Evolutionary conservation across 2,888 invertebrate species (phyloP), one percentile per base, ranked within the genome.

Genomic region (Laspeyria flexula): DNA sequence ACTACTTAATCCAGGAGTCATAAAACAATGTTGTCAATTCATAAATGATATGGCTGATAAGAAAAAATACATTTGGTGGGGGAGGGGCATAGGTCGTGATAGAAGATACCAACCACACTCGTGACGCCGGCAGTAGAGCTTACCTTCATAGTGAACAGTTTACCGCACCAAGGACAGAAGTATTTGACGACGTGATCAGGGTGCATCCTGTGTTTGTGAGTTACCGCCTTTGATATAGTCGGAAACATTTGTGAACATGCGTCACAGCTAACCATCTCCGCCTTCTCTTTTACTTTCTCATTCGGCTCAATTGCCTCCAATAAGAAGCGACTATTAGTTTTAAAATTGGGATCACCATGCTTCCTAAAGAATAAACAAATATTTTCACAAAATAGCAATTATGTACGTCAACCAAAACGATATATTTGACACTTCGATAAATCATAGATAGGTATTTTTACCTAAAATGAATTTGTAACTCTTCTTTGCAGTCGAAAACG

Each of bases 151-250:
- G 95, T 95, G 77, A 95, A 95, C 44, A 95, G 93, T 89, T 94
- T 95, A 6, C 95, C 95, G 77, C 95, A 95, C 86, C 93, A 93
- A 18, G 93, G 93, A 56, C 95, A 95, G 77, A 94, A 95, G 79
- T 94, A 93, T 75, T 95, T 95, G 15, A 93, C 88, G 37, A 93
- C 93, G 72, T 93, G 93, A 55, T 94, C 92, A 1, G 94, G 94
- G 85, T 95, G 95, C 59, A 93, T 89, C 72, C 93, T 94, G 76
- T 94, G 95, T 79, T 94, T 94, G 85, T 95, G 95, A 67, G 94
- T 94, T 65, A 95, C 95, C 3, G 95, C 95, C 55, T 93, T 93
- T 1, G 94, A 94, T 70, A 94, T 93, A 0, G 93, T 92, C 1
- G 93, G 89, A 61, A 94, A 94, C 44, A 86, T 79, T 76, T 93